Evolutionary conservation across 1,140 invertebrate species (phyloP), one percentile per base, ranked within the genome.

Genomic region (Metaphire vulgaris): DNA sequence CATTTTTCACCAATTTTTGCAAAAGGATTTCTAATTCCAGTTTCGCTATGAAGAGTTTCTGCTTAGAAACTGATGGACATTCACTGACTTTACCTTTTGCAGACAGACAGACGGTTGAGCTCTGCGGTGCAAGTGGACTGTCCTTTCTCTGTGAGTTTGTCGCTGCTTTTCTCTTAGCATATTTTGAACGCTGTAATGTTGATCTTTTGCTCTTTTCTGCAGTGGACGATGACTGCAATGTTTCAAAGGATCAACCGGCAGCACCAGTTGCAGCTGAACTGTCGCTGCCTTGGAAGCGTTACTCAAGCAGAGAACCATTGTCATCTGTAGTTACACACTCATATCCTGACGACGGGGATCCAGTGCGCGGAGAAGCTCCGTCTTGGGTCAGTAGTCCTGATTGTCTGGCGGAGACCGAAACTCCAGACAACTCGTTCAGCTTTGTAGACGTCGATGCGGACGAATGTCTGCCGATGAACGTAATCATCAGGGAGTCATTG

Each of bases 301-400:
- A 76, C 32, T 78, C 80, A 70, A 74, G 76, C 31, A 69, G 78
- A n/a, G 77, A 79, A 21, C 81, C 81, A 30, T 78, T 81, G 74
- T 79, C 81, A 0, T 81, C 80, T 16, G 76, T 80, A 6, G 41
- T 78, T 0, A 80, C 80, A 12, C 73, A 81, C 33, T 79, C 74
- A 33, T 78, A 82, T 34, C 81, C 81, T 0, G 79, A 83, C 70
- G 81, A 84, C 70, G 82, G 82, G 41, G 75, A 77, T n/a, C 83
- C 84, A 1, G 72, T 81, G 1, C 77, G 81, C 64, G 80, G 82
- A 6, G 81, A 83, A 67, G 80, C 80, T 1, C 84, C 84, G 2
- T 82, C 84, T 31, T 85, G 84, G 84, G 83, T 82, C 21, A 80
- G 82, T 74, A 85, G 84, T 76, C 69, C 82, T 34, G 79, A 82